Evolutionary conservation across 2,888 invertebrate species (phyloP).

Genomic region (Tinea semifulvella): DNA sequence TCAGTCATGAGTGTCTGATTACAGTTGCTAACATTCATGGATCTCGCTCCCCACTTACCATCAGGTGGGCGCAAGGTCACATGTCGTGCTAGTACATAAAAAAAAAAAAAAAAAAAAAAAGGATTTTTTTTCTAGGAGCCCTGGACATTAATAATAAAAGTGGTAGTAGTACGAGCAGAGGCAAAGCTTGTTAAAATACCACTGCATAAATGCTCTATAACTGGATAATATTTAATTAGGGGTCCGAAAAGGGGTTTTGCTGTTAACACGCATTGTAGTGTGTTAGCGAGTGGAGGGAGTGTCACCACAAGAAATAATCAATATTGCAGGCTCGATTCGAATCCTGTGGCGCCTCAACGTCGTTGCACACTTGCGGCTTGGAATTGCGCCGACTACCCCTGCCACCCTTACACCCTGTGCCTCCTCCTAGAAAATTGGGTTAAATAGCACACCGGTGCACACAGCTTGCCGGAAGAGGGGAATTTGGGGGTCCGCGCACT

Average conservation of each 20-base stretch:
- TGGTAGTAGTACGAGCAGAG: too few relatives aligned
- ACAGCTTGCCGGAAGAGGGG: conserved; percentile 57
- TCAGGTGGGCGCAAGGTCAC: too few relatives aligned
- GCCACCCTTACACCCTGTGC: conserved; percentile 40
- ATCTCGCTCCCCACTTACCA: too few relatives aligned
- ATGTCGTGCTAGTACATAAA: too few relatives aligned
- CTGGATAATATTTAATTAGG: too few relatives aligned
- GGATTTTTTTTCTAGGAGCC: too few relatives aligned
- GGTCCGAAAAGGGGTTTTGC: not conserved
- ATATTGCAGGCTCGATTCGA: conserved; percentile 50
- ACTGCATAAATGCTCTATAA: too few relatives aligned
- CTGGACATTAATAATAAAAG: too few relatives aligned
- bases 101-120: too few relatives aligned
- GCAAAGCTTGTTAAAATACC: too few relatives aligned
- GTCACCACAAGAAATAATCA: conserved; percentile 33
- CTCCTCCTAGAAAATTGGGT: conserved; percentile 64
- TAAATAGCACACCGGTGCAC: conserved; percentile 60
- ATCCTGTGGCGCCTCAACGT: conserved; percentile 45
- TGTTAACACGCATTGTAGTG: not conserved
- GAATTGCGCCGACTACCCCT: conserved; percentile 38
- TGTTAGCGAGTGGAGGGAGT: not conserved
- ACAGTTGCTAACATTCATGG: too few relatives aligned
- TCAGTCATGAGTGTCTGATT: too few relatives aligned
- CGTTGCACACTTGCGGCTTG: conserved; percentile 55
- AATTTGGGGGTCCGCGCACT: conserved; percentile 55